These are phyloP conservation scores for Boulengeromyrus knoepffleri DNA, from an alignment of 2,113 vertebrate species.

Conservation along the genomic window DNA sequence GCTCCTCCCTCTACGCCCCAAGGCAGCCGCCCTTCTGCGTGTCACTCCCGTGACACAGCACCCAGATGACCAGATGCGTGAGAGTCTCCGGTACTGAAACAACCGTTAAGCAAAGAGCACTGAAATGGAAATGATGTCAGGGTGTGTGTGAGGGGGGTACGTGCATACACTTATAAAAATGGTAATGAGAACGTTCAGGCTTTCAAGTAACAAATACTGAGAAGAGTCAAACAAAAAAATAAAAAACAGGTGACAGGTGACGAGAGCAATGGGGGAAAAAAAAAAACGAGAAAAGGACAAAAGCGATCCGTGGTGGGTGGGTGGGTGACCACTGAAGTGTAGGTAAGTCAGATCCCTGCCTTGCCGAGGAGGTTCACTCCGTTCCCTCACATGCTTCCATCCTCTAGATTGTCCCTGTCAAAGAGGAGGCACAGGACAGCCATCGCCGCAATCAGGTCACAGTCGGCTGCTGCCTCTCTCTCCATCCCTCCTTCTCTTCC, in stretches of 20 bases:
- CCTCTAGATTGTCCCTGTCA: conserved; percentile 57
- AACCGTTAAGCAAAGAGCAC: conserved; percentile 20
- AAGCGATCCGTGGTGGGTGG: not conserved
- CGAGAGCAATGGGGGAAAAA: conserved; percentile 21
- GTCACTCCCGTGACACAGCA: not conserved
- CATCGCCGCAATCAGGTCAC: conserved; percentile 31
- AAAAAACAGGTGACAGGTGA: conserved; percentile 16
- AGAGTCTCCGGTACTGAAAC: conserved; percentile 12
- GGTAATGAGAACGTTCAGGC: conserved; percentile 30
- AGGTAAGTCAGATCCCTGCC: conserved; percentile 34
- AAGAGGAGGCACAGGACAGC: conserved; percentile 23
- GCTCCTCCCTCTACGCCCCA: conserved; percentile 21
- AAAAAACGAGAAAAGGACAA: not conserved
- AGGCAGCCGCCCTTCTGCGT: not conserved
- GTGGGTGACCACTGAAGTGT: not conserved
- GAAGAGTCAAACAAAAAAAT: conserved; percentile 13
- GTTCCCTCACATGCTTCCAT: conserved; percentile 38
- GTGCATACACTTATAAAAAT: conserved; percentile 22
- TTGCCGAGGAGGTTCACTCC: conserved; percentile 49
- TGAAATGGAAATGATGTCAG: conserved; percentile 34
- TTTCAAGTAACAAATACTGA: conserved; percentile 48
- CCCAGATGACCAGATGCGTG: conserved; percentile 8
- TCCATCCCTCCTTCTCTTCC: conserved; percentile 2
- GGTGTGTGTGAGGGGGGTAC: not conserved
- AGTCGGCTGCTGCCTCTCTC: conserved; percentile 25